A percentile compares a stretch with the other conserved stretches of the same genome.
Conservation (phyloP, 2,888 invertebrate genomes). For the Palloptera scutellata region DNA sequence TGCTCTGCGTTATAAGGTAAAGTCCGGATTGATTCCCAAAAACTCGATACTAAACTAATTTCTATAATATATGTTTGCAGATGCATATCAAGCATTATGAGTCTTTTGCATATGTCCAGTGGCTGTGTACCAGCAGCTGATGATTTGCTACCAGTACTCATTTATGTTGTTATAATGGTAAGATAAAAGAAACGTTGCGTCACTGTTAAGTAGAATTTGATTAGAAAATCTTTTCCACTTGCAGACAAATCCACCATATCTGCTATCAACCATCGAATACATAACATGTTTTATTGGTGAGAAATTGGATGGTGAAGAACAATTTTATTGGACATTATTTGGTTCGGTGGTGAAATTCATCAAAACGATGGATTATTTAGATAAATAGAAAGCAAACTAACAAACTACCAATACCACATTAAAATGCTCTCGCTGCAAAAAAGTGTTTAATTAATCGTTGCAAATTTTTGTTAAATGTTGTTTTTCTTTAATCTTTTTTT, state of each 20-base stretch:
- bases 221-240: too few relatives aligned
- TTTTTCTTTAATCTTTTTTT: background rate
- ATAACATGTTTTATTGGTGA: slow-evolving; percentile 91
- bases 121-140: slow-evolving; percentile 87
- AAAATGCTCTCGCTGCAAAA: slow-evolving; percentile 14
- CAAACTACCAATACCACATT: slow-evolving; percentile 31
- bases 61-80: slow-evolving; percentile 56
- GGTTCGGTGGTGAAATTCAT: slow-evolving; percentile 96
- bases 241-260: slow-evolving; percentile 91
- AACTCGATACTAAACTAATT: background rate
- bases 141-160: slow-evolving; percentile 95
- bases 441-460: background rate
- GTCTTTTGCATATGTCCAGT: slow-evolving; percentile 86
- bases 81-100: slow-evolving; percentile 93
- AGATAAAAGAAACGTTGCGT: too few relatives aligned
- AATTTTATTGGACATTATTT: slow-evolving; percentile 99
- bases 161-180: slow-evolving; percentile 94
- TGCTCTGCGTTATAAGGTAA: slow-evolving; percentile 64
- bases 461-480: background rate
- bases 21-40: too few relatives aligned
- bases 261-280: slow-evolving; percentile 95
- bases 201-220: too few relatives aligned
- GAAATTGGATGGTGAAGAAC: slow-evolving; percentile 86
- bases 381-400: slow-evolving; percentile 33
- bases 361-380: slow-evolving; percentile 82